Percentiles rank a stretch among this genome's conserved stretches.
Conservation (phyloP, 2,113 vertebrate species). For the Lampris incognitus region DNA sequence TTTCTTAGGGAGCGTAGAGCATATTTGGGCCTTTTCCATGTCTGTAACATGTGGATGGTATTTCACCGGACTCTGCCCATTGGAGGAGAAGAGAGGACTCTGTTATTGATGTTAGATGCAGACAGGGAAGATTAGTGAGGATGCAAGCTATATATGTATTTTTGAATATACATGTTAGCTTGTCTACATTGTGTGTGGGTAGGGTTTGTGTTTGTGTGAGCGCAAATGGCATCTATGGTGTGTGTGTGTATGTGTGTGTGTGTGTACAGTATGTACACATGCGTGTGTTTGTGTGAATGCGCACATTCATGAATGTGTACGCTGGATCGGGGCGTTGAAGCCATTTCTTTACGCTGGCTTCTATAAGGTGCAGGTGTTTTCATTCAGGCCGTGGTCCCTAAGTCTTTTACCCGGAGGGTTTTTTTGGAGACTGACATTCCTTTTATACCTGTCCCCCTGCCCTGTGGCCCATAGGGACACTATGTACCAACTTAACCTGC, state of each 20-base stretch:
- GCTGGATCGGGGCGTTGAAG: constrained; percentile 68
- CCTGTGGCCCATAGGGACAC: constrained; percentile 35
- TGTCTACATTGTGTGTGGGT: constrained; percentile 8
- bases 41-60: constrained; percentile 65
- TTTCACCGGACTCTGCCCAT: constrained; percentile 72
- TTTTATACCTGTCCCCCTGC: constrained; percentile 64
- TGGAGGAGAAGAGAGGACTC: constrained; percentile 62
- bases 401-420: constrained; percentile 65
- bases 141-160: constrained; percentile 42
- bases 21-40: constrained; percentile 76
- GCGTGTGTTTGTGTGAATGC: constrained; percentile 65
- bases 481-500: constrained; percentile 31
- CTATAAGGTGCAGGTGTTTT: constrained; percentile 78
- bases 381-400: constrained; percentile 74
- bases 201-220: constrained; percentile 11
- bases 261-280: constrained; percentile 10
- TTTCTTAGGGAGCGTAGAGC: constrained; percentile 70
- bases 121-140: constrained; percentile 66
- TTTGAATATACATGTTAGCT: constrained; percentile 12
- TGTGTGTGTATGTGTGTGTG: constrained; percentile 40
- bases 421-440: constrained; percentile 73
- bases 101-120: constrained; percentile 47
- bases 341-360: constrained; percentile 51
- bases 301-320: constrained; percentile 71
- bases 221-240: constrained; percentile 40